Percentiles rank a stretch among this genome's conserved stretches.
Conservation (phyloP, 2,113 vertebrate species). For the Acanthisitta chloris region DNA sequence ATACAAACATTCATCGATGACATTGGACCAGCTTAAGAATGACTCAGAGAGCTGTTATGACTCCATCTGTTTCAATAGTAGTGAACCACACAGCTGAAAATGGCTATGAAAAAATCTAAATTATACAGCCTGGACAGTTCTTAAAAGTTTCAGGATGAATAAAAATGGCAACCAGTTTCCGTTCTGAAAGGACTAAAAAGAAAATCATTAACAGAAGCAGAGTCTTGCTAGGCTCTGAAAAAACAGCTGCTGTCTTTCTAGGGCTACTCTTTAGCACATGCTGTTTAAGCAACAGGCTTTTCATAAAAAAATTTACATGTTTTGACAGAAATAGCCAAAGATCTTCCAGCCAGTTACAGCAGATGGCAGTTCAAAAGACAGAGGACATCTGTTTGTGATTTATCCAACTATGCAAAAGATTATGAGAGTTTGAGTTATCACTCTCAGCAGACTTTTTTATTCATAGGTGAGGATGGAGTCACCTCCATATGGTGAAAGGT, state of each 20-base stretch:
- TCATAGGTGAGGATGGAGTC: not conserved
- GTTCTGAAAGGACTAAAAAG: not conserved
- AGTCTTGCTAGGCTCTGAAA: not conserved
- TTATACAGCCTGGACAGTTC: not conserved
- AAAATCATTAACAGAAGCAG: not conserved
- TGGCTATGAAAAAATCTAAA: not conserved
- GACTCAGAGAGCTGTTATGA: not conserved
- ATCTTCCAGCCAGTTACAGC: slow-evolving; percentile 21
- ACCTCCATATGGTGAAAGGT: not conserved
- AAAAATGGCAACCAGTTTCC: not conserved
- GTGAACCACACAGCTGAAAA: not conserved
- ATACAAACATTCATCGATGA: not conserved
- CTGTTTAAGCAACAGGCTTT: not conserved
- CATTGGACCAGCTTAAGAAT: not conserved
- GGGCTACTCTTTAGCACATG: not conserved
- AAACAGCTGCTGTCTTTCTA: slow-evolving; percentile 3
- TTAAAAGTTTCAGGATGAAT: slow-evolving; percentile 3
- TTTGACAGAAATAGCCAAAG: slow-evolving; percentile 37
- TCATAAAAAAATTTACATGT: not conserved
- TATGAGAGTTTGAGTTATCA: not conserved
- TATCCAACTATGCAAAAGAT: slow-evolving; percentile 2
- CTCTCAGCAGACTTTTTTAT: not conserved
- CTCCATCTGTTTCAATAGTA: not conserved
- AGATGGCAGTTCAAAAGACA: slow-evolving; percentile 52
- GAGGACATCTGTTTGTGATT: slow-evolving; percentile 37